Conservation (phyloP, 1,140 invertebrate genomes). For the Theocolax elegans region DNA sequence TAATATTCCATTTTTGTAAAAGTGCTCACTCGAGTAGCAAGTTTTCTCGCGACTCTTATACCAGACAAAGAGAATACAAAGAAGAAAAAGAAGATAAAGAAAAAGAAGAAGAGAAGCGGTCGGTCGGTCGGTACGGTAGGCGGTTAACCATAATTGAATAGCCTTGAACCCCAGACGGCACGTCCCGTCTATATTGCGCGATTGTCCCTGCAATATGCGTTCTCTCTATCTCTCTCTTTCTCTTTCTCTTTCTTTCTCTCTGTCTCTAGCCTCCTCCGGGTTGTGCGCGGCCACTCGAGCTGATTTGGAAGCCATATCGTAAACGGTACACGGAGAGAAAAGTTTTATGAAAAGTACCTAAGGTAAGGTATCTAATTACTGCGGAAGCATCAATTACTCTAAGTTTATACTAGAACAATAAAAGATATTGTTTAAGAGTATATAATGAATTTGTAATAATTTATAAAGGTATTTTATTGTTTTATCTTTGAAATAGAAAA, state of each 20-base stretch:
- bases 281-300: background rate
- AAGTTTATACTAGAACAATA: too few relatives aligned
- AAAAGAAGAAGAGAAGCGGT: background rate
- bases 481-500: too few relatives aligned
- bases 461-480: too few relatives aligned
- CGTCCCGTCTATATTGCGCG: constrained; percentile 30
- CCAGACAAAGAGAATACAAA: background rate
- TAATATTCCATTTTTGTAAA: constrained; percentile 15
- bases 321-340: background rate
- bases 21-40: background rate
- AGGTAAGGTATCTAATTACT: too few relatives aligned
- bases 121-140: constrained; percentile 7
- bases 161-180: constrained; percentile 39
- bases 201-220: constrained; percentile 40
- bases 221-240: constrained; percentile 1
- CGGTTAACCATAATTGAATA: constrained; percentile 47
- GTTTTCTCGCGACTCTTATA: constrained; percentile 30
- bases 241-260: constrained; percentile 8
- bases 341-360: too few relatives aligned
- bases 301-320: constrained; percentile 10
- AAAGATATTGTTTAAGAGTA: too few relatives aligned
- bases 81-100: background rate
- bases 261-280: constrained; percentile 4
- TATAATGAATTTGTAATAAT: too few relatives aligned
- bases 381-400: too few relatives aligned